These are phyloP conservation scores for Crotalus tigris DNA, from an alignment of 2,113 vertebrate genomes.

Conservation along the genomic window DNA sequence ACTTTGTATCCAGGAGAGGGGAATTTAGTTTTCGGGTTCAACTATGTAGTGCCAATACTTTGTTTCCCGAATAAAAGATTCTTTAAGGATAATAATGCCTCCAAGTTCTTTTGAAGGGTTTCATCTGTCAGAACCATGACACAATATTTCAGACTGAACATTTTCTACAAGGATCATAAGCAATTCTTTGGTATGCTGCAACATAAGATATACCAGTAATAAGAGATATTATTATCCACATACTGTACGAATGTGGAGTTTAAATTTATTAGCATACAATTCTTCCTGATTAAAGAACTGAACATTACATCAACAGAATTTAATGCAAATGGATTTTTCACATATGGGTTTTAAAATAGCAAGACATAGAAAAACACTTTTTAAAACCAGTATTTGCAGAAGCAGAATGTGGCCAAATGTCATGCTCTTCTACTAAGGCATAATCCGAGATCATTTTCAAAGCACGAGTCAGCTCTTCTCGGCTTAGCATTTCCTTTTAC, in stretches of 20 bases:
- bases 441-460: background rate
- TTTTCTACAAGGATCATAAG: background rate
- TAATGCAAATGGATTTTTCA: background rate
- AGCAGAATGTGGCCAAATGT: background rate
- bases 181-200: background rate
- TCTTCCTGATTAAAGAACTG: background rate
- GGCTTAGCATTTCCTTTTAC: background rate
- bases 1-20: no score
- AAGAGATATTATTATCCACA: background rate
- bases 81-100: no score
- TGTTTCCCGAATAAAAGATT: no score
- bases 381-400: background rate
- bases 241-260: background rate
- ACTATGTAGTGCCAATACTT: no score
- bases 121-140: no score
- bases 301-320: background rate
- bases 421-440: background rate
- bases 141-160: background rate
- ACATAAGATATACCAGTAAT: background rate
- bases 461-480: background rate
- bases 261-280: constrained; percentile 22
- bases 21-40: no score
- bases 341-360: background rate
- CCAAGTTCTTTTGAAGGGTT: no score
- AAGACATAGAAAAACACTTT: background rate